Evolutionary conservation across 2,888 invertebrate genomes (phyloP).

Genomic region (Camponotus fellah): DNA sequence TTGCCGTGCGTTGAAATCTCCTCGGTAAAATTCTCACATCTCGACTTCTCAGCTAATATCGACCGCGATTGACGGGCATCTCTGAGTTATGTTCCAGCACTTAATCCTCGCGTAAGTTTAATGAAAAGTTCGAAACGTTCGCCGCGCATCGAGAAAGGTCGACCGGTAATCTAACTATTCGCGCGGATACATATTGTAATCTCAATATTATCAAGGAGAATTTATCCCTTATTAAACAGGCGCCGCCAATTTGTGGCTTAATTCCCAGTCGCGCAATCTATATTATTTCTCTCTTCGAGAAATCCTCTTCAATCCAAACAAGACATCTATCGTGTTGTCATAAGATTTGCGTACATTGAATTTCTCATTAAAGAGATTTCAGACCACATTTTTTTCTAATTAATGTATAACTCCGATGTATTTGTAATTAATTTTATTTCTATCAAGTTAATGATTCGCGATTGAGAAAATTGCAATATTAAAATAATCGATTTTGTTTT

Average conservation of each 20-base stretch:
- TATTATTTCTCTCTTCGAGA: neutral
- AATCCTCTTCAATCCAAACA: neutral
- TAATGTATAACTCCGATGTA: conserved; percentile 8
- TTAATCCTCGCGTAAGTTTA: conserved; percentile 16
- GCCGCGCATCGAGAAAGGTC: conserved; percentile 29
- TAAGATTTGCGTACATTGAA: neutral
- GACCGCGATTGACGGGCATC: conserved; percentile 13
- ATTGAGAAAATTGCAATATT: neutral
- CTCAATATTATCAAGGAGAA: conserved; percentile 22
- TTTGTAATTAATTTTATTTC: neutral
- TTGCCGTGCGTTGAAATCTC: neutral
- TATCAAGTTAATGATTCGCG: neutral
- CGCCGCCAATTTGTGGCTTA: conserved; percentile 18
- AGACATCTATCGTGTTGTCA: neutral
- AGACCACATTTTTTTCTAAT: neutral
- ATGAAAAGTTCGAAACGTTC: conserved; percentile 29
- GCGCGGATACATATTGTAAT: conserved; percentile 37
- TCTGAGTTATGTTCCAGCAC: conserved; percentile 26
- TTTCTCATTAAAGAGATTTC: neutral
- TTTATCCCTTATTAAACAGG: conserved; percentile 20
- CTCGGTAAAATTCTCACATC: conserved; percentile 26
- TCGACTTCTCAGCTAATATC: conserved; percentile 1
- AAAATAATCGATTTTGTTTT: neutral
- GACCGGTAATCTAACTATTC: neutral
- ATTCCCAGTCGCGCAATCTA: conserved; percentile 10